Evolutionary conservation across 2,888 invertebrate species (phyloP).

Genomic region (Keiferia lycopersicella): DNA sequence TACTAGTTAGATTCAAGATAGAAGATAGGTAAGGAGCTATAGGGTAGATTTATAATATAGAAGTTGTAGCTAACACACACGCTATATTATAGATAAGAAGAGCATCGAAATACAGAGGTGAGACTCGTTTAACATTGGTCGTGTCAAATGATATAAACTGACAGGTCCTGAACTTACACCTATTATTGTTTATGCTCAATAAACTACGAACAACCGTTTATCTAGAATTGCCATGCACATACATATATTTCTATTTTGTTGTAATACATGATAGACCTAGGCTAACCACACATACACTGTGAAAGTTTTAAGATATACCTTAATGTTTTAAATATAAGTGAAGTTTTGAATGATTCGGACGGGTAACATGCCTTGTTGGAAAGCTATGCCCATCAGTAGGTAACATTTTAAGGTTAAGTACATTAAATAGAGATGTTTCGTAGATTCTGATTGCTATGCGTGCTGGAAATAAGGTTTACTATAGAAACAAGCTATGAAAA

Average conservation of each 20-base stretch:
- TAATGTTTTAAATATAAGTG: constrained; percentile 53
- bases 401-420: constrained; percentile 29
- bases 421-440: constrained; percentile 29
- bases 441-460: constrained; percentile 55
- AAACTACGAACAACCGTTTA: constrained; percentile 75
- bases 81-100: constrained; percentile 32
- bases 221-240: constrained; percentile 77
- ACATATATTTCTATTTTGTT: constrained; percentile 63
- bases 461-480: constrained; percentile 60
- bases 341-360: constrained; percentile 56
- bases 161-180: constrained; percentile 56
- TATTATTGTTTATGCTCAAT: constrained; percentile 75
- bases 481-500: constrained; percentile 75
- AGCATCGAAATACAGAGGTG: constrained; percentile 38
- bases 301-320: constrained; percentile 57
- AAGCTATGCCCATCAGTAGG: constrained; percentile 56
- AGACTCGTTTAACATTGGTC: constrained; percentile 50
- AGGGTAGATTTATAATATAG: constrained; percentile 53
- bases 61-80: constrained; percentile 48
- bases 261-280: constrained; percentile 65
- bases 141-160: constrained; percentile 51
- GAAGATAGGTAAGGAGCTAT: constrained; percentile 40
- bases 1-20: constrained; percentile 59
- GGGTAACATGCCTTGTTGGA: constrained; percentile 46
- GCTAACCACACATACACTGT: constrained; percentile 75